Evolutionary conservation across 2,888 invertebrate species (phyloP), one percentile per base, ranked within the genome.

Genomic region (Steinernema hermaphroditum): DNA sequence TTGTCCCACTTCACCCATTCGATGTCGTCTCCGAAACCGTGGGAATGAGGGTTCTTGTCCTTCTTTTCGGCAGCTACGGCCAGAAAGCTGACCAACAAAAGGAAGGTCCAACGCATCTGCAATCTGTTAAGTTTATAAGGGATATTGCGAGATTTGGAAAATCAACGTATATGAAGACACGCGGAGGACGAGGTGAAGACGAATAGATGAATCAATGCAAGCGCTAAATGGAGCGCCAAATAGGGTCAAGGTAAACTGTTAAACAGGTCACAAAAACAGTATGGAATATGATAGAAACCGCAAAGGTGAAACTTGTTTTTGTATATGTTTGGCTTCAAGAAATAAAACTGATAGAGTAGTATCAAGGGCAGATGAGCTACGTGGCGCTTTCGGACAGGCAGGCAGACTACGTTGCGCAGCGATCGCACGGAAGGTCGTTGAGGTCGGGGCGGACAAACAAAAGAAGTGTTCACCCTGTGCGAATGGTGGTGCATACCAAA

Each of bases 1-100:
- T 83, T 74, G n/a, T 81, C 80, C 74, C 79, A 85, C 24, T 72
- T 34, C 14, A 85, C 81, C 86, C 86, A 86, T 54, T 84, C 81
- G 70, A 86, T 83, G 43, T 83, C 84, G 57, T 72, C 79, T 34
- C 82, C 82, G 72, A 82, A 85, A 22, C 86, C 86, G 82, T 41
- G 54, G 19, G 46, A 19, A 37, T 71, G 22, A 34, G 62, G 62
- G 29, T 62, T 62, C 29, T 24, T 34, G 4, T 62, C 62, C 16
- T 62, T 62, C 62, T 62, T 62, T 32, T 62, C 62, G 2, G 62
- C 27, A 12, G 14, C 9, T 8, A 62, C 62, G 32, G 62, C 62
- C 62, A 29, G 9, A 1, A 62, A 29, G 16, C 16, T 9, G 16
- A 34, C 16, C 32, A 62, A 32, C 1, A 62, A 1, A 24, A 62